These are phyloP conservation scores for Antigone vipio DNA, from an alignment of 2,113 vertebrate species.

Conservation along the genomic window DNA sequence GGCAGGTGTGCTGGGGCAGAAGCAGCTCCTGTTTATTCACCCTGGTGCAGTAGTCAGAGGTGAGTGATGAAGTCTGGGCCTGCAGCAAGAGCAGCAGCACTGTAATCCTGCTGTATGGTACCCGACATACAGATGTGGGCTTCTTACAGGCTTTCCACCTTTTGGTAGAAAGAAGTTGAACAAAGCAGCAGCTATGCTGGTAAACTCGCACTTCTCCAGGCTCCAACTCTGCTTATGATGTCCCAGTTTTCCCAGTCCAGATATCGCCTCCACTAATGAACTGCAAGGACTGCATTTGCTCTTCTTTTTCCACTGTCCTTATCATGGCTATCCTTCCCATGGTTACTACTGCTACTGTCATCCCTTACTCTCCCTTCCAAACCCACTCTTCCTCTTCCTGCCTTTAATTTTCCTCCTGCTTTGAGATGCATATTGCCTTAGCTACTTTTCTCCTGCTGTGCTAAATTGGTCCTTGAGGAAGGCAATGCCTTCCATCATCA, in stretches of 20 bases:
- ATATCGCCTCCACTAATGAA: neutral
- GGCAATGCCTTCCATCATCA: constrained; percentile 63
- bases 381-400: neutral
- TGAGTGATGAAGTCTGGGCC: neutral
- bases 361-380: neutral
- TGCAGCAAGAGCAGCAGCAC: neutral
- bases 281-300: neutral
- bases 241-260: neutral
- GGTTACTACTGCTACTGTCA: neutral
- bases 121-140: neutral
- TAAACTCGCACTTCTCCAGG: neutral
- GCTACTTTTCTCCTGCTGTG: constrained; percentile 59
- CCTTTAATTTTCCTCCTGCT: constrained; percentile 47
- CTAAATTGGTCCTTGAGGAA: constrained; percentile 68
- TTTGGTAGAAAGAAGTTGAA: neutral
- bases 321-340: neutral
- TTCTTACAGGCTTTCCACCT: neutral
- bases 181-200: neutral
- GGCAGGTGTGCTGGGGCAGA: neutral
- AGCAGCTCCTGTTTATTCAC: neutral
- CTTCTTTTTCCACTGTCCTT: neutral
- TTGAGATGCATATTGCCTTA: constrained; percentile 63
- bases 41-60: neutral
- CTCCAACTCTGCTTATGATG: neutral
- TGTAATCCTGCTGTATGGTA: neutral